Conservation (phyloP, 2,888 invertebrate species). For the Neria commutata region DNA sequence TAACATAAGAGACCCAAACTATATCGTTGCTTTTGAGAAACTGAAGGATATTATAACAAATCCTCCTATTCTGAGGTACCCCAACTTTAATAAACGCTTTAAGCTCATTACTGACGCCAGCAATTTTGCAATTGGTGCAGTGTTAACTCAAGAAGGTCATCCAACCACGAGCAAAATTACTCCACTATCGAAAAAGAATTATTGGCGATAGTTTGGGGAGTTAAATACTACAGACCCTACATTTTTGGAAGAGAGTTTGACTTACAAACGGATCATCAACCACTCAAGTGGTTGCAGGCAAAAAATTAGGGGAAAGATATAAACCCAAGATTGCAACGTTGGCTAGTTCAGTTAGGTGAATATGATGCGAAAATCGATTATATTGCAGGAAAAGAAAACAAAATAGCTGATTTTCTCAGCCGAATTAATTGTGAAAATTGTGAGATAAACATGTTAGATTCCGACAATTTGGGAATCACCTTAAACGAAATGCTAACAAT, state of each 20-base stretch:
- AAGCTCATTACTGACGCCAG: no score
- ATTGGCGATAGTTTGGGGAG: conserved; percentile 4
- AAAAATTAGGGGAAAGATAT: conserved; percentile 12
- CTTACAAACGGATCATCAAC: neutral
- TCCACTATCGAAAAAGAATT: conserved; percentile 1
- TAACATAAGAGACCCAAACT: conserved; percentile 1
- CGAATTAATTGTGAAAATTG: no score
- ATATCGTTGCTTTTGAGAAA: conserved; percentile 6
- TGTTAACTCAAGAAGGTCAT: neutral
- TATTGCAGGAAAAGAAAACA: conserved; percentile 21
- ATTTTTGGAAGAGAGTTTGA: conserved; percentile 9
- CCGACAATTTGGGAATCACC: no score
- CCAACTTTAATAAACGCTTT: neutral
- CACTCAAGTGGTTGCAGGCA: neutral
- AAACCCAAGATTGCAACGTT: conserved; percentile 18
- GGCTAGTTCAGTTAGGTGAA: conserved; percentile 18
- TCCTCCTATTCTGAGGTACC: conserved; percentile 6
- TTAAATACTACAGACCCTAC: conserved; percentile 3
- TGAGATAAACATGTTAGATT: no score
- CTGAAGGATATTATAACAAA: conserved; percentile 4
- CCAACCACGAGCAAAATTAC: conserved; percentile 7
- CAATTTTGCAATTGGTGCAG: no score
- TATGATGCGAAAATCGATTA: conserved; percentile 17
- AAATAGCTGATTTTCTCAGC: no score
- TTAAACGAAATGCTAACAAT: no score